phyloP scores from a whole-genome alignment of 2,888 invertebrate genomes.

The Lamellibrachia satsuma region DNA sequence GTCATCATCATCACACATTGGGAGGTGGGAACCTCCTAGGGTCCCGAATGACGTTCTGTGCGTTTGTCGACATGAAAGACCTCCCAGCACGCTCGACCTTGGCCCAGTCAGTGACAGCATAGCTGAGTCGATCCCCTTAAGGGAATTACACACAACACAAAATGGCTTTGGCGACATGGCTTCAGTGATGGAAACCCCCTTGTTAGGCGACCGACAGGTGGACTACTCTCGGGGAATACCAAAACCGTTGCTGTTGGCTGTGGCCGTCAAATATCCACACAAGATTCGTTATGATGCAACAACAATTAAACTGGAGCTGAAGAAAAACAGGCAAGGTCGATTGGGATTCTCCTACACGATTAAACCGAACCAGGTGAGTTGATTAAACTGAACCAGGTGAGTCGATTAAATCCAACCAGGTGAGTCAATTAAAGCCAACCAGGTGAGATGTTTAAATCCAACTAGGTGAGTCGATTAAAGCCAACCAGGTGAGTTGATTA shows the following conservation, averaged over 20 bases:
- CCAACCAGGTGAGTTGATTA: too few relatives aligned
- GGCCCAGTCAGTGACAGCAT: not conserved
- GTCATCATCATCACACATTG: not conserved
- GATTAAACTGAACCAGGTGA: not conserved
- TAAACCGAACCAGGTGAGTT: not conserved
- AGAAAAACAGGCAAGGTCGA: not conserved
- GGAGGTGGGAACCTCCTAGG: not conserved
- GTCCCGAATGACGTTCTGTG: not conserved
- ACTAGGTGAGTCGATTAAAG: too few relatives aligned
- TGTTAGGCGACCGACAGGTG: not conserved
- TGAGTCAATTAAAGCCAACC: too few relatives aligned
- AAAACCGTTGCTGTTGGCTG: not conserved
- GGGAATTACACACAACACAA: not conserved
- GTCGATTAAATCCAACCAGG: not conserved
- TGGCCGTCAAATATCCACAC: conserved; percentile 5
- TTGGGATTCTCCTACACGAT: not conserved
- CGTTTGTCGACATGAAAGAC: not conserved
- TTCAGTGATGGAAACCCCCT: not conserved
- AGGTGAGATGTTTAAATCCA: too few relatives aligned
- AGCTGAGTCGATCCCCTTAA: not conserved
- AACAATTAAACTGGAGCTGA: not conserved
- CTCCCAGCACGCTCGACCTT: not conserved
- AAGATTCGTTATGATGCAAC: not conserved
- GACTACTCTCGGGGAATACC: not conserved
- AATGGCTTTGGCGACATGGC: not conserved